These are phyloP conservation scores for Ptychoptera contaminata DNA, from an alignment of 2,888 invertebrate species.

Conservation along the genomic window DNA sequence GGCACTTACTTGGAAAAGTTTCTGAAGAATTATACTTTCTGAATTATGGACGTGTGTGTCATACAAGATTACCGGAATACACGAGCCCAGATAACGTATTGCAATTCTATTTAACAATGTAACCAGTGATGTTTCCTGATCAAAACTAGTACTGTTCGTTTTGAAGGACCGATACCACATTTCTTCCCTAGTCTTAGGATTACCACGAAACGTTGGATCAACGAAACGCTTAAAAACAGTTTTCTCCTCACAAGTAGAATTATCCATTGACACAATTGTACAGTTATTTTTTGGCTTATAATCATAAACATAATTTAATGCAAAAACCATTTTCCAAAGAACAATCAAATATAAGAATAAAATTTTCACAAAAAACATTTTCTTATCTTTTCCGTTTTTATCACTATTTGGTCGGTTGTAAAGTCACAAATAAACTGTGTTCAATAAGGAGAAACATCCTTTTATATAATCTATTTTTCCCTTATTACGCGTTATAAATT, in stretches of 20 bases:
- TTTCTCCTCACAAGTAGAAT: not conserved
- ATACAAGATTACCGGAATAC: conserved; percentile 50
- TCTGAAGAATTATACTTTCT: conserved; percentile 39
- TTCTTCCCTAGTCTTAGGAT: conserved; percentile 41
- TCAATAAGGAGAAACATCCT: too few species aligned
- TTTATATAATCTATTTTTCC: too few species aligned
- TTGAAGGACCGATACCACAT: conserved; percentile 36
- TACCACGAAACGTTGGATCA: conserved; percentile 38
- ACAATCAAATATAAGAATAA: too few species aligned
- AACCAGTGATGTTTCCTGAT: conserved; percentile 43
- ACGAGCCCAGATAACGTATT: conserved; percentile 41
- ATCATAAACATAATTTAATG: too few species aligned
- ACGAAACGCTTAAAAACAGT: conserved; percentile 24
- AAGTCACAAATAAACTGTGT: too few species aligned
- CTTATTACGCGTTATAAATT: too few species aligned
- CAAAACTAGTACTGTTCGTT: conserved; percentile 22
- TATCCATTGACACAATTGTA: too few species aligned
- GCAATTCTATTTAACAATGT: conserved; percentile 43
- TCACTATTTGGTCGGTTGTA: too few species aligned
- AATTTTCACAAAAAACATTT: too few species aligned
- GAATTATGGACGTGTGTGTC: conserved; percentile 40
- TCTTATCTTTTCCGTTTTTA: too few species aligned
- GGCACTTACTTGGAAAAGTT: conserved; percentile 32
- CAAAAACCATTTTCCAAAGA: too few species aligned
- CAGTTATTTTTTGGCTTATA: too few species aligned